Base-by-base conservation (phyloP, 2,797 vertebrate genomes). In the Clarias laeviceps region DNA sequence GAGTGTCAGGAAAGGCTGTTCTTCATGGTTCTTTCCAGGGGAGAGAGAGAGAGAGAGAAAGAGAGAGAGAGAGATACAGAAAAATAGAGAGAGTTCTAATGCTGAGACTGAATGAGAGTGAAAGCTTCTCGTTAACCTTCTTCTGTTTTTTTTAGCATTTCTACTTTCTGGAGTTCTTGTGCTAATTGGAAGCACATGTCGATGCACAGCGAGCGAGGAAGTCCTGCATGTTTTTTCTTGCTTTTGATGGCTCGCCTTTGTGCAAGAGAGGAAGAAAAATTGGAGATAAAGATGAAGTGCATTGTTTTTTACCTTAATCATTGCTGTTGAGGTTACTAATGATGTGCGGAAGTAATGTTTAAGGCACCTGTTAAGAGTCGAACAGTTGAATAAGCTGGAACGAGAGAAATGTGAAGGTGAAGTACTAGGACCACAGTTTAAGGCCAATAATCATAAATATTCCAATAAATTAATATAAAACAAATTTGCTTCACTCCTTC, bases 181-280 rank as follows among this genome's bases (percentile, higher is more conserved):
- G 66, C 34, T 85, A 85, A 85, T 85, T 66, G 72, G 70, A 85
- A 76, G 80, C 85, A 86, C 62, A 82, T 86, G 80, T 9, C 7
- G 50, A 74, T 57, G 64, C 32, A 69, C 68, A 70, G 29, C 8
- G 29, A 56, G 50, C 6, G 27, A 73, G 45, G 50, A 65, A 14
- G 27, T 59, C 80, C n/a, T 76, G 5, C 27, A 17, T 64, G 57
- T 64, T 72, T 59, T 59, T 76, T 68, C 69, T 68, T 18, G 45
- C 40, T 76, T 61, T 56, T 29, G 72, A 74, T 66, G 62, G 22
- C 45, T 56, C 0, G 73, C 45, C 24, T 78, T 72, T 32, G 82
- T 57, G 84, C 37, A 22, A 32, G 4, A 77, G 29, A 14, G 27
- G 11, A 77, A 12, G 1, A 34, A 22, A 22, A 27, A 24, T 11